Base-by-base conservation (phyloP, 64 coral and sea anemone genomes). In the Porites australiensis region DNA sequence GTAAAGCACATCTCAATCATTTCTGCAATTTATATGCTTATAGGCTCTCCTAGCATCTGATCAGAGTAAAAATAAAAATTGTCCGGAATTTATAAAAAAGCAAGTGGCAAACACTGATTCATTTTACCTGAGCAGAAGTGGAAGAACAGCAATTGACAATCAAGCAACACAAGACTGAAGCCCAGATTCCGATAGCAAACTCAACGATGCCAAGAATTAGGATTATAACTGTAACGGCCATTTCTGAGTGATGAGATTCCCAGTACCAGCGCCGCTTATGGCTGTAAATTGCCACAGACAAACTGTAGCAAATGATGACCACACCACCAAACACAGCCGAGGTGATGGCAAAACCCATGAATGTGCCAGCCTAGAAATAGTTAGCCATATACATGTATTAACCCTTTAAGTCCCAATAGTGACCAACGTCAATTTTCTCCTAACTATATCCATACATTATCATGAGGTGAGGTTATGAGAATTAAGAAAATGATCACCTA, bases 111-210 rank as follows among this genome's bases (percentile, higher is more conserved):
- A 64, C 62, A 70, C 66, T 22, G 6, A 66, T 66, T 15, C 6
- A 6, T 70, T n/a, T 6, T 69, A 84, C 81, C 63, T 84, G 62
- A 8, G 18, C 11, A 48, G 61, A n/a, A 68, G 3, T 0, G 1
- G 19, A 10, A 22, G 15, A 18, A 50, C 81, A 84, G 46, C 81
- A 84, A 18, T 68, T 12, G 44, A 6, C 20, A n/a, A 84, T 21
- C 16, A 50, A 20, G 51, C 62, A 84, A 60, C 62, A 68, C 44
- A 69, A 4, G 63, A 52, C n/a, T 5, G 81, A 61, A 4, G 62
- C 81, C 81, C 63, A 84, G 16, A 84, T 84, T 84, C 81, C 81
- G 69, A 84, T 84, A 19, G 16, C 61, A 84, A 84, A 84, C 44
- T 84, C 81, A 11, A 48, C 62, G 50, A 84, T 69, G 50, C 81